phyloP scores from a whole-genome alignment of 2,797 vertebrate genomes.

The Cacajao melanocephalus region DNA sequence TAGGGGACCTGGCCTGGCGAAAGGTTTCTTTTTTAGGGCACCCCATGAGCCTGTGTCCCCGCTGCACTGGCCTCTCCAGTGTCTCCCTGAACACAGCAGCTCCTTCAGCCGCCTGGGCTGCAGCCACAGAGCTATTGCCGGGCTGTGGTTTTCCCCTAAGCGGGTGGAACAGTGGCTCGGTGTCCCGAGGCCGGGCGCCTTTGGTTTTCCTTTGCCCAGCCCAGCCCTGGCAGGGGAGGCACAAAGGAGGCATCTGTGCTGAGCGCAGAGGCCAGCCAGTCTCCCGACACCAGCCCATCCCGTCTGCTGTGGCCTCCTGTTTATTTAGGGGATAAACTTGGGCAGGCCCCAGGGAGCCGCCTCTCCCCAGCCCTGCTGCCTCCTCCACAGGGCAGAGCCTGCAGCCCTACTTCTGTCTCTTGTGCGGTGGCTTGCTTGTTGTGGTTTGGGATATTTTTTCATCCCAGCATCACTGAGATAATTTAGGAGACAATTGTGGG shows the following conservation, averaged over 20 bases:
- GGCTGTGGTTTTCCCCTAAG: constrained; percentile 53
- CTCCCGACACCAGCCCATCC: not conserved
- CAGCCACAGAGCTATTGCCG: accelerated
- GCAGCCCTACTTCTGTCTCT: not conserved
- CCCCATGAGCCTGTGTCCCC: not conserved
- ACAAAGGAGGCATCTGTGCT: constrained; percentile 50
- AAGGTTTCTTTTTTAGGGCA: constrained; percentile 39
- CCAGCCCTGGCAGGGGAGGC: constrained; percentile 53
- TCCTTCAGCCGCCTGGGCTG: not conserved
- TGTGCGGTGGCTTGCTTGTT: not conserved
- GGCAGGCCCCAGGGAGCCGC: not conserved
- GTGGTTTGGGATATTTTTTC: constrained; percentile 7
- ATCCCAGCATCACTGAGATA: not conserved
- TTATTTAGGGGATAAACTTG: not conserved
- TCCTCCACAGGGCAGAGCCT: not conserved
- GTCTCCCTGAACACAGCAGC: constrained; percentile 70
- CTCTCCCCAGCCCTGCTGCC: not conserved
- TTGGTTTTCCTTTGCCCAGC: constrained; percentile 36
- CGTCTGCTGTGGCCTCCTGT: not conserved
- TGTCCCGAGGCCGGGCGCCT: constrained; percentile 50
- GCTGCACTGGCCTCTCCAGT: not conserved
- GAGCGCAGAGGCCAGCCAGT: not conserved
- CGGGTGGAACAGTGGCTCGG: constrained; percentile 63
- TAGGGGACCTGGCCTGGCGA: constrained; percentile 18
- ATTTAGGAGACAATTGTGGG: not conserved